phyloP scores from a whole-genome alignment of 2,888 invertebrate species.

The Noctua comes region DNA sequence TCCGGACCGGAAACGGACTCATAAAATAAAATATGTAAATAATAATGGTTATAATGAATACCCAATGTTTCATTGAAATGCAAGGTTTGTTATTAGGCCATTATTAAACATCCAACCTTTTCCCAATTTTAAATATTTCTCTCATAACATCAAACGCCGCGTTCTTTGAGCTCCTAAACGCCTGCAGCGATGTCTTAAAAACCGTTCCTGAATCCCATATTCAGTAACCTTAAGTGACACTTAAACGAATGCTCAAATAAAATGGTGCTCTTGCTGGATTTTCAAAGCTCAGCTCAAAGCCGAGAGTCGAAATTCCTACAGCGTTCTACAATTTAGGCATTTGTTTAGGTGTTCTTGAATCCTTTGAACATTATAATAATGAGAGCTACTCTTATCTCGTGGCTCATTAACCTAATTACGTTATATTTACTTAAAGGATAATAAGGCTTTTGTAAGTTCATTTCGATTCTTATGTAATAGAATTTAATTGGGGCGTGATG shows the following conservation, averaged over 20 bases:
- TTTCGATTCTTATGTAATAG: constrained; percentile 21
- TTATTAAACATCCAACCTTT: not conserved
- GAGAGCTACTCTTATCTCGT: constrained; percentile 14
- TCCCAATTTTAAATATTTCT: not conserved
- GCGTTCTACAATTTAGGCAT: not conserved
- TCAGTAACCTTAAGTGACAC: not conserved
- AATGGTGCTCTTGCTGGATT: not conserved
- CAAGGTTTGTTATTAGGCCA: not conserved
- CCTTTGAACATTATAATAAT: constrained; percentile 7
- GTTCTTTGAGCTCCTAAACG: constrained; percentile 21
- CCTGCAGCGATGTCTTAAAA: constrained; percentile 34
- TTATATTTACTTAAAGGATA: constrained; percentile 40
- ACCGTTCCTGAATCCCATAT: constrained; percentile 18
- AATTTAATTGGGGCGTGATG: constrained; percentile 13
- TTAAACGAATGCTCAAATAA: not conserved
- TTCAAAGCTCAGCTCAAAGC: not conserved
- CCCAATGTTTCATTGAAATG: not conserved
- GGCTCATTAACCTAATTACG: constrained; percentile 46
- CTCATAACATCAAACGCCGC: constrained; percentile 33
- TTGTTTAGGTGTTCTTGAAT: not conserved
- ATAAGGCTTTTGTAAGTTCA: constrained; percentile 41
- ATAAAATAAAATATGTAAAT: no score
- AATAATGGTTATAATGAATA: not conserved
- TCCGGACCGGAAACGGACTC: not conserved
- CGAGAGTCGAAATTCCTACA: not conserved